These are phyloP conservation scores for Sander lucioperca DNA, from an alignment of 2,113 vertebrate species.

Conservation along the genomic window DNA sequence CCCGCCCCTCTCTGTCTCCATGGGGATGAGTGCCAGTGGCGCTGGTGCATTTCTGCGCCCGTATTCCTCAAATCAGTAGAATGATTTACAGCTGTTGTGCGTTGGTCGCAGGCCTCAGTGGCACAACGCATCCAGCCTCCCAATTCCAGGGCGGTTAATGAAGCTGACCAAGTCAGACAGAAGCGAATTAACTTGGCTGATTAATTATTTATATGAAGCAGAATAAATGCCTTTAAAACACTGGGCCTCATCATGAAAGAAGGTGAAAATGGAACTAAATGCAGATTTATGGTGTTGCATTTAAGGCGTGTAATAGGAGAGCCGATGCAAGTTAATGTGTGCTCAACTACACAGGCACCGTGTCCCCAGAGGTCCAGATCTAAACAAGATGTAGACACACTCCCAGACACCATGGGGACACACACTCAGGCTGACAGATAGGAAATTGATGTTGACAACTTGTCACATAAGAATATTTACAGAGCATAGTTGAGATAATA, in stretches of 20 bases:
- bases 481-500: constrained; percentile 68
- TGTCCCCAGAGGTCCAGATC: constrained; percentile 62
- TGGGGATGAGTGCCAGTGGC: constrained; percentile 52
- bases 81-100: constrained; percentile 78
- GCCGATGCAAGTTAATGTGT: constrained; percentile 67
- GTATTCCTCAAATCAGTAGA: constrained; percentile 66
- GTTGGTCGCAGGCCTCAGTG: constrained; percentile 79
- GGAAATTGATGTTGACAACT: constrained; percentile 79
- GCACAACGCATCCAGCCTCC: constrained; percentile 83
- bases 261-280: constrained; percentile 91
- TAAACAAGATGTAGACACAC: constrained; percentile 70
- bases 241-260: constrained; percentile 88
- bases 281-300: constrained; percentile 87
- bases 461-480: constrained; percentile 75
- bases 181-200: constrained; percentile 97
- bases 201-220: constrained; percentile 99
- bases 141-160: constrained; percentile 92
- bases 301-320: constrained; percentile 78
- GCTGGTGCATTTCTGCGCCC: constrained; percentile 45
- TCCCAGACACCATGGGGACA: constrained; percentile 61
- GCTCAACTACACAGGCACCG: constrained; percentile 67
- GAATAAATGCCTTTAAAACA: constrained; percentile 98
- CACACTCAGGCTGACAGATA: constrained; percentile 74
- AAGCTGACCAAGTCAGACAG: constrained; percentile 95
- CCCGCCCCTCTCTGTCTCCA: constrained; percentile 14